A percentile compares a stretch with the other conserved stretches of the same genome.
phyloP scores from a whole-genome alignment of 2,888 invertebrate genomes.

The Formica aserva region DNA sequence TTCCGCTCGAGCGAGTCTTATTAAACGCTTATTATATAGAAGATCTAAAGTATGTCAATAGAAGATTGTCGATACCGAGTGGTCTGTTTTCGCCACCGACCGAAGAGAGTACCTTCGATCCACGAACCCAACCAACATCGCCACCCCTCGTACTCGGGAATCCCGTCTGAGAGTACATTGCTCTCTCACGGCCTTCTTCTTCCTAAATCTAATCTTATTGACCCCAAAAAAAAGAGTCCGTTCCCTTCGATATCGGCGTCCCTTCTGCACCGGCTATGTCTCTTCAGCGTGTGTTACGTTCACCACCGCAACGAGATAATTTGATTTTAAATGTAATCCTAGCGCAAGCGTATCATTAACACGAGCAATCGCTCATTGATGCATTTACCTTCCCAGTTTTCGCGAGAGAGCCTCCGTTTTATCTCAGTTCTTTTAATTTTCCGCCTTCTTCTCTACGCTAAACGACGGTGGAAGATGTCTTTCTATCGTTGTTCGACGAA shows the following conservation, averaged over 20 bases:
- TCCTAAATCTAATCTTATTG: constrained; percentile 28
- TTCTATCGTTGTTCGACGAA: constrained; percentile 27
- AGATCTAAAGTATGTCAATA: constrained; percentile 79
- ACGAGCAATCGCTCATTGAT: constrained; percentile 9
- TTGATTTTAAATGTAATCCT: constrained; percentile 41
- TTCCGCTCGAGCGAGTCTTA: constrained; percentile 61
- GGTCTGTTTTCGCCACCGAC: constrained; percentile 72
- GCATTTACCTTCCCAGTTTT: background rate
- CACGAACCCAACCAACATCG: constrained; percentile 73
- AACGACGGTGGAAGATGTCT: constrained; percentile 61
- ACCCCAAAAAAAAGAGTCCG: constrained; percentile 41
- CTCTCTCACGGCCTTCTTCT: constrained; percentile 28
- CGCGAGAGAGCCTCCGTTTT: constrained; percentile 19
- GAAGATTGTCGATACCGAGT: constrained; percentile 83
- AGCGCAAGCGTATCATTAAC: constrained; percentile 45
- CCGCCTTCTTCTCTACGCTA: constrained; percentile 33
- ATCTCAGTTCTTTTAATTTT: constrained; percentile 1
- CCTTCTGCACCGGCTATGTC: constrained; percentile 25
- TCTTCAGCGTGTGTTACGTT: constrained; percentile 8
- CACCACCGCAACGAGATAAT: constrained; percentile 38
- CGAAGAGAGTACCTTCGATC: constrained; percentile 69
- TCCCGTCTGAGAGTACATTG: constrained; percentile 27
- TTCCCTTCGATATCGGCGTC: constrained; percentile 48
- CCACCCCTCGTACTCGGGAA: constrained; percentile 39
- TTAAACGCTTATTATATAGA: constrained; percentile 71